Percentiles rank a stretch among this genome's conserved stretches.
Conservation (phyloP, 2,888 invertebrate genomes). For the Eumacrocentrus americanus region DNA sequence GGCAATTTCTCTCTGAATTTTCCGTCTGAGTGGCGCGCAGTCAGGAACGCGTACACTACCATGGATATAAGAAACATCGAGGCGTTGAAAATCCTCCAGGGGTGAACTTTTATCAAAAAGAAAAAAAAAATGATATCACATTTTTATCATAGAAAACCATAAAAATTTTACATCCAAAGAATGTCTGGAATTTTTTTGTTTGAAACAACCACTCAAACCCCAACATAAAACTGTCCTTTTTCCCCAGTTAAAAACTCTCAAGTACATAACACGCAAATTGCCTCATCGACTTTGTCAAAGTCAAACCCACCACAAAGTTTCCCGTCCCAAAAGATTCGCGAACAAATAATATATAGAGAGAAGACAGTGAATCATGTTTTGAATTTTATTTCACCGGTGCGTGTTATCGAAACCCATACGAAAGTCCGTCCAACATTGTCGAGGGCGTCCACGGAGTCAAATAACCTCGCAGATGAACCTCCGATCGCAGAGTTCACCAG, state of each 20-base stretch:
- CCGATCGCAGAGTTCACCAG: neutral
- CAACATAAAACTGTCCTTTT: neutral
- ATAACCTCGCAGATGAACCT: neutral
- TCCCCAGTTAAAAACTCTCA: neutral
- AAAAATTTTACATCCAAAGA: neutral
- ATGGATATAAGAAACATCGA: too few species aligned
- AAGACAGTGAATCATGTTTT: too few species aligned
- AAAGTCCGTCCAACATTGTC: neutral
- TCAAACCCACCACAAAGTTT: neutral
- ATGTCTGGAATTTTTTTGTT: too few species aligned
- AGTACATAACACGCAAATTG: neutral
- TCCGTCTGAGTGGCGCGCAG: neutral
- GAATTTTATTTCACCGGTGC: too few species aligned
- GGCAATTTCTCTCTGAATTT: neutral
- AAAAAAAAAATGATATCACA: slow-evolving; percentile 11
- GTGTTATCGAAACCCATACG: too few species aligned
- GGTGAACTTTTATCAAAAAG: too few species aligned
- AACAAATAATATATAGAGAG: too few species aligned
- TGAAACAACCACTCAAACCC: neutral
- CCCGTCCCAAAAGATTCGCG: too few species aligned
- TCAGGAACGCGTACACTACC: neutral
- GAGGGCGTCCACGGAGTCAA: neutral
- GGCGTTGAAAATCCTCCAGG: too few species aligned
- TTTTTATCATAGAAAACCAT: neutral
- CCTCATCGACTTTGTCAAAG: neutral